Evolutionary conservation across 2,113 vertebrate species (phyloP), one percentile per base, ranked within the genome.

Genomic region (Calonectris borealis): DNA sequence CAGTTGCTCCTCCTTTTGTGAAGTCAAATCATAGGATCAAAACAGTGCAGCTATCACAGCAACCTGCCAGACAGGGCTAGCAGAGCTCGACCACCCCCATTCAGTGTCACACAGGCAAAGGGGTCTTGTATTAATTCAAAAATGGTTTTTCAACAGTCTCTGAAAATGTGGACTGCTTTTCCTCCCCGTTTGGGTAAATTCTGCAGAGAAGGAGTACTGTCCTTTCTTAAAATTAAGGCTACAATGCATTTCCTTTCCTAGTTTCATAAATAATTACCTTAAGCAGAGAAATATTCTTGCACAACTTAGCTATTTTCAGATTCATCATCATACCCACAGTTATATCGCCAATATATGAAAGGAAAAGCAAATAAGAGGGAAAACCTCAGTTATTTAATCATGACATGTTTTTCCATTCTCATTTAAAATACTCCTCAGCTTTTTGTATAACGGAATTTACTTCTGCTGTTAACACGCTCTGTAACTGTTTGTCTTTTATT

Each of bases 41-140:
- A 48, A 2, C 10, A 25, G 65, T 0, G 22, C 0, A 10, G 76
- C 44, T 5, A 8, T 6, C 10, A 0, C 19, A 20, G 77, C 38
- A 49, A 65, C 13, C 9, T 1, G 54, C 22, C 49, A 38, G 60
- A 1, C 20, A 5, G 73, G 57, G 58, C 20, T 7, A 3, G 79
- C 38, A 14, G 70, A 78, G 81, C 57, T 38, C 4, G 1, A 4
- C 38, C 2, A 0, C 13, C 7, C 42, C 58, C 13, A 12, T 2
- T 16, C 36, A 10, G 60, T 5, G 38, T 7, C 60, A 11, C 27
- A 0, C 14, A 25, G 51, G 48, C 27, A 66, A 48, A 36, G 9
- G 29, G 25, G 6, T 49, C 57, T 14, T 14, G 8, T 13, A 11
- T 46, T 19, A 8, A 26, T 7, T 27, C n/a, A 36, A 2, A 49